Evolutionary conservation across 2,888 invertebrate species (phyloP).

Genomic region (Helobdella robusta): DNA sequence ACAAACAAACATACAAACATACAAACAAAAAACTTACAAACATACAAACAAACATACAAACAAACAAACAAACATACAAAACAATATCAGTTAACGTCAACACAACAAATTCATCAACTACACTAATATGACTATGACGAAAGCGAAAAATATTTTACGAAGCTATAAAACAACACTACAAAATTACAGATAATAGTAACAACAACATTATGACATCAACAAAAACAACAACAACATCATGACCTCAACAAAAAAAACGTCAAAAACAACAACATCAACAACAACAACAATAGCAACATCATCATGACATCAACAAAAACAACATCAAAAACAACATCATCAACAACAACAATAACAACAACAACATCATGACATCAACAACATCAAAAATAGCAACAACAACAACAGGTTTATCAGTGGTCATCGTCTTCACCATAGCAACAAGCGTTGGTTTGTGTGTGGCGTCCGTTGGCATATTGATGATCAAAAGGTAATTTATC

Average conservation of each 20-base stretch:
- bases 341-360: constrained; percentile 2
- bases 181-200: background rate
- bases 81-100: background rate
- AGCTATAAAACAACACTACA: too few species aligned
- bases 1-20: too few species aligned
- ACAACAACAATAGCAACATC: background rate
- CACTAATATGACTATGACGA: background rate
- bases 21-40: too few species aligned
- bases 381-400: background rate
- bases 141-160: too few species aligned
- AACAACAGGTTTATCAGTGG: constrained; percentile 17
- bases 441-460: constrained; percentile 26
- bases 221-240: background rate
- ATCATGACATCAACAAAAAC: background rate
- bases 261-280: background rate
- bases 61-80: background rate
- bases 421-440: constrained; percentile 27
- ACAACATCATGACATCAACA: background rate
- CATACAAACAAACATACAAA: too few species aligned
- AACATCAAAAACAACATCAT: background rate
- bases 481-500: constrained; percentile 25
- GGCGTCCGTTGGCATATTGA: constrained; percentile 23
- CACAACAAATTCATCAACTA: background rate
- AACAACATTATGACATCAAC: background rate
- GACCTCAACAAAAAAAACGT: background rate